Evolutionary conservation across 2,113 vertebrate species (phyloP).

Genomic region (Panthera uncia): DNA sequence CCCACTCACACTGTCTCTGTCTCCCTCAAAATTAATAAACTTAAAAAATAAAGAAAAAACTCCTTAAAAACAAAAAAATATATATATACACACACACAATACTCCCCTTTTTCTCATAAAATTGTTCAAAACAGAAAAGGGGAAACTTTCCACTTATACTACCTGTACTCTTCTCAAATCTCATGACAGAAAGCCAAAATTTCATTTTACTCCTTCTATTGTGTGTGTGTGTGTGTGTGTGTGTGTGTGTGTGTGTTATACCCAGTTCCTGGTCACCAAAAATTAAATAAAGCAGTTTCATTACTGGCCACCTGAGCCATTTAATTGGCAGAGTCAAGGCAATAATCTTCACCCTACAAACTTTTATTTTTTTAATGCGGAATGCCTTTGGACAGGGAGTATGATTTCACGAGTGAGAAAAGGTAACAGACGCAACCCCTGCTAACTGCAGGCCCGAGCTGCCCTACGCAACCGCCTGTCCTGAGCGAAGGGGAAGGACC

Average conservation of each 20-base stretch:
- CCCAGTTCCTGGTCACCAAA: background rate
- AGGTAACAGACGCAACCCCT: background rate
- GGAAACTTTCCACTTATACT: background rate
- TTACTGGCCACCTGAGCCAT: background rate
- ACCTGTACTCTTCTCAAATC: background rate
- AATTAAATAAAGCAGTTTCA: background rate
- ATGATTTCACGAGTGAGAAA: background rate
- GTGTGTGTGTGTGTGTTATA: background rate
- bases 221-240: too few relatives aligned
- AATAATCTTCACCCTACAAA: background rate
- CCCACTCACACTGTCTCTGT: too few relatives aligned
- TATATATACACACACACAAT: background rate
- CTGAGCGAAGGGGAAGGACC: background rate
- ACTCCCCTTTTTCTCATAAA: background rate
- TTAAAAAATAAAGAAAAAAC: background rate
- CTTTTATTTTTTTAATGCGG: background rate
- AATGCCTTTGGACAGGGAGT: background rate
- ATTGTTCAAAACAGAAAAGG: background rate
- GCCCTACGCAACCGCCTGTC: background rate
- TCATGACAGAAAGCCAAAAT: background rate
- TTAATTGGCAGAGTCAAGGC: background rate
- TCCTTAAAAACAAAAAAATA: too few relatives aligned
- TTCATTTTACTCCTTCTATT: background rate
- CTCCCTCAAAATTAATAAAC: background rate
- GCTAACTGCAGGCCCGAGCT: background rate